These are phyloP conservation scores for Glareola pratincola DNA, from an alignment of 2,113 vertebrate genomes.

Conservation along the genomic window DNA sequence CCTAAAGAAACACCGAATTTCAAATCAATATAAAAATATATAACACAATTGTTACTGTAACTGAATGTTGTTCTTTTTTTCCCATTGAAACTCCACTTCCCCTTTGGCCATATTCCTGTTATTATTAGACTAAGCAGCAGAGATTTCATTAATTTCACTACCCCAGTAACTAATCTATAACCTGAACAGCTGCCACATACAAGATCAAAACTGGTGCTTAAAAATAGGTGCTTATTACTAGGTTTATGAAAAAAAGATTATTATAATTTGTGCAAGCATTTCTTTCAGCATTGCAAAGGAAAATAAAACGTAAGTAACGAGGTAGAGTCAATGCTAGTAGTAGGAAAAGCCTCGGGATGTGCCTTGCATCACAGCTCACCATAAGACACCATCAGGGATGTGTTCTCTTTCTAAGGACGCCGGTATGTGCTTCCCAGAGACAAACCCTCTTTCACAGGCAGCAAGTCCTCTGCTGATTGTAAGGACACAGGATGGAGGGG, in stretches of 20 bases:
- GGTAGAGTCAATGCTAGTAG: neutral
- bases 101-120: neutral
- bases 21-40: slow-evolving; percentile 31
- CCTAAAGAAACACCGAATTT: slow-evolving; percentile 7
- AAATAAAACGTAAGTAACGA: neutral
- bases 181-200: neutral
- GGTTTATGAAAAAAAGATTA: neutral
- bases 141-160: slow-evolving; percentile 6
- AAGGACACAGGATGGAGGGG: neutral
- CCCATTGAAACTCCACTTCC: neutral
- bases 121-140: neutral
- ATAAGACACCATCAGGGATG: accelerated
- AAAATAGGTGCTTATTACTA: neutral
- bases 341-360: neutral
- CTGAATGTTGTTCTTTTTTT: neutral
- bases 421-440: accelerated
- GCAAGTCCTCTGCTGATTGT: neutral
- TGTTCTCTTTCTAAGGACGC: neutral
- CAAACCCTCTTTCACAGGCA: neutral
- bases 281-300: neutral
- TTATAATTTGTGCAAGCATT: neutral
- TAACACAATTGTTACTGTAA: neutral
- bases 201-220: neutral
- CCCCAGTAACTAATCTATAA: neutral
- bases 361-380: neutral